Base-by-base conservation (phyloP, 2,888 invertebrate genomes). In the Chironomus tentans region DNA sequence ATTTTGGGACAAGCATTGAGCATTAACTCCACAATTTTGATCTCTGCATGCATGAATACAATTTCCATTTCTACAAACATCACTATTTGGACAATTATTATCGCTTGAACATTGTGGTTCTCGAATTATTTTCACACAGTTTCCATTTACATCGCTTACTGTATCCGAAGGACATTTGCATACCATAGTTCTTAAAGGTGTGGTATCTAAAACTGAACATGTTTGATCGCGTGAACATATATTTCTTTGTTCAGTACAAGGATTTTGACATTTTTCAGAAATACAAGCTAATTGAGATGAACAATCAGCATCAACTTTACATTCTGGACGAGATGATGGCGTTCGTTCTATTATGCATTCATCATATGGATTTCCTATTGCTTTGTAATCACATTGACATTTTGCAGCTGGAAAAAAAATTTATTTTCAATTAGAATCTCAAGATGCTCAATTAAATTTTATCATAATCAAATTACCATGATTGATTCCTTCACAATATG, bases 121-220 rank as follows among this genome's bases (percentile, higher is more conserved):
- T 77, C 86, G 85, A 61, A 86, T 87, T 28, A 87, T 87, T 24
- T 85, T 82, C 78, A 88, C 88, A 82, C 95, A 95, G 78, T 89
- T 89, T 78, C 91, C 92, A 76, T 90, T 89, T 5, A 86, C 87
- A 78, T 92, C 91, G 0, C 90, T 89, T 68, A 92, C 87, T 0
- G 92, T 92, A 78, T 94, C 94, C 61, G 91, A 87, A 15, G 94
- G 92, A 83, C 95, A 96, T 80, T 92, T 89, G 81, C 95, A 95
- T 79, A 94, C 92, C 79, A 95, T 90, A 0, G 94, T 94, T 73
- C 94, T 88, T 78, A 94, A 84, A 2, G 95, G 94, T 68, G 91
- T 81, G 0, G 93, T 90, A 79, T 94, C 92, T 12, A 92, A 85
- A 0, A 93, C 92, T 77, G 89, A 87, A 82, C 95, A 95, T 77